These are phyloP conservation scores for Drosophila vallismaia DNA, from an alignment of 2,888 invertebrate genomes.

Conservation along the genomic window DNA sequence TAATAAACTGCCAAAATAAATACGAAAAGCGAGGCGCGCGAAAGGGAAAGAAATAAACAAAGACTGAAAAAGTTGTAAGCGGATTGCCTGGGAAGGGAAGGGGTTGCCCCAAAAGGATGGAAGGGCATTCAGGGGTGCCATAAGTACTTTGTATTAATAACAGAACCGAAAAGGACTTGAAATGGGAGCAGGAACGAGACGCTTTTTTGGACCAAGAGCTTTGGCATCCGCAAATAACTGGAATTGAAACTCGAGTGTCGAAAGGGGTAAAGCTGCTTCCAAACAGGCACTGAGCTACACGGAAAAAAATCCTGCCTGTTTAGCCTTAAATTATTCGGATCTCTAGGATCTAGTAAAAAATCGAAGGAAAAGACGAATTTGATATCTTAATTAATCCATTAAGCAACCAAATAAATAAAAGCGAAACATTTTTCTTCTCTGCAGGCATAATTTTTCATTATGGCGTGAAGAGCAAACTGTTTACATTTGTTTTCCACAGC, in stretches of 20 bases:
- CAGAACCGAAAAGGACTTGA: constrained; percentile 14
- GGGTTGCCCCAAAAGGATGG: background rate
- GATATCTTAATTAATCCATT: background rate
- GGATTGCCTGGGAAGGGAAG: constrained; percentile 34
- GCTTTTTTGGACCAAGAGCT: constrained; percentile 29
- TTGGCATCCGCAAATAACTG: constrained; percentile 45
- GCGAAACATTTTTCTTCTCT: constrained; percentile 7
- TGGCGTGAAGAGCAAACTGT: constrained; percentile 71
- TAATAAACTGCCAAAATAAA: constrained; percentile 70
- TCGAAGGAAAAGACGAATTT: background rate
- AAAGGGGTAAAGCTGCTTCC: constrained; percentile 19
- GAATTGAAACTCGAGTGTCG: constrained; percentile 51
- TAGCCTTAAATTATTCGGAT: too few species aligned
- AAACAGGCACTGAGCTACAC: background rate
- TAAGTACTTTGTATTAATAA: constrained; percentile 45
- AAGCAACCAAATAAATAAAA: background rate
- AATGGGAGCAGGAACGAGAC: constrained; percentile 4
- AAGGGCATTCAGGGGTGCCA: background rate
- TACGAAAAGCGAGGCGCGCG: constrained; percentile 36
- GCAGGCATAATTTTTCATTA: constrained; percentile 69
- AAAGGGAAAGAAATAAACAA: constrained; percentile 34
- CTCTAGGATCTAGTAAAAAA: too few species aligned
- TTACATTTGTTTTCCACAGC: constrained; percentile 66
- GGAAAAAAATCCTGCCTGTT: background rate
- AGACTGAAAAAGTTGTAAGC: constrained; percentile 40